phyloP scores from a whole-genome alignment of 2,113 vertebrate genomes.

The Aphelocoma coerulescens region DNA sequence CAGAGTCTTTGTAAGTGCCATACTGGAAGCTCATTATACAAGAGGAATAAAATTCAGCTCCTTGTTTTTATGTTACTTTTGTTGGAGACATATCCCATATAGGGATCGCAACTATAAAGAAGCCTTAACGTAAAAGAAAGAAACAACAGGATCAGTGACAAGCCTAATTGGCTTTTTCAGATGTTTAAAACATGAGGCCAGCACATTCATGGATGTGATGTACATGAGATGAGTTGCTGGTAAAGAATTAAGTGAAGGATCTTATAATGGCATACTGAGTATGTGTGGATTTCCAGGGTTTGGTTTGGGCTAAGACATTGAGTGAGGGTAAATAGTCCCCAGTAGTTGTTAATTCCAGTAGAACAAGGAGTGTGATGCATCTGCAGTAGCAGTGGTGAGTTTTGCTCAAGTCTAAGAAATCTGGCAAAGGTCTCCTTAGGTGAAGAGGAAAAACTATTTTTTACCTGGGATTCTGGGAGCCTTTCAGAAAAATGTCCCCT shows the following conservation, averaged over 20 bases:
- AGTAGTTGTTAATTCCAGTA: not conserved
- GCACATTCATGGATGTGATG: not conserved
- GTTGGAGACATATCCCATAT: not conserved
- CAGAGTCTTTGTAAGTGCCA: not conserved
- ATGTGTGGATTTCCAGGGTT: not conserved
- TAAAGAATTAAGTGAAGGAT: not conserved
- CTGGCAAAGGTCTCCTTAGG: not conserved
- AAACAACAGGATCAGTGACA: not conserved
- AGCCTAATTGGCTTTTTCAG: constrained; percentile 26
- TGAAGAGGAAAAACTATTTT: not conserved
- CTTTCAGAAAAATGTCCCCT: not conserved
- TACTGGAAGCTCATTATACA: constrained; percentile 23
- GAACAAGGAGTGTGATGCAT: not conserved
- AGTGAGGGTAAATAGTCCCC: not conserved
- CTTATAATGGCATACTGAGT: not conserved
- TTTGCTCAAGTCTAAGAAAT: not conserved
- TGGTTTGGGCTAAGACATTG: not conserved
- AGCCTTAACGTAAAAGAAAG: not conserved
- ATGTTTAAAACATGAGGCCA: constrained; percentile 32
- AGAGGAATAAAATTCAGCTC: constrained; percentile 29
- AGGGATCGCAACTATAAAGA: not conserved
- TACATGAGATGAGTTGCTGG: not conserved
- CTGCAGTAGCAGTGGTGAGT: not conserved
- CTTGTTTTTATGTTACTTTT: constrained; percentile 4
- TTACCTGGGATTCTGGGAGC: not conserved